Evolutionary conservation across 1,140 invertebrate genomes (phyloP).

Genomic region (Tetranychus cinnabarinus): DNA sequence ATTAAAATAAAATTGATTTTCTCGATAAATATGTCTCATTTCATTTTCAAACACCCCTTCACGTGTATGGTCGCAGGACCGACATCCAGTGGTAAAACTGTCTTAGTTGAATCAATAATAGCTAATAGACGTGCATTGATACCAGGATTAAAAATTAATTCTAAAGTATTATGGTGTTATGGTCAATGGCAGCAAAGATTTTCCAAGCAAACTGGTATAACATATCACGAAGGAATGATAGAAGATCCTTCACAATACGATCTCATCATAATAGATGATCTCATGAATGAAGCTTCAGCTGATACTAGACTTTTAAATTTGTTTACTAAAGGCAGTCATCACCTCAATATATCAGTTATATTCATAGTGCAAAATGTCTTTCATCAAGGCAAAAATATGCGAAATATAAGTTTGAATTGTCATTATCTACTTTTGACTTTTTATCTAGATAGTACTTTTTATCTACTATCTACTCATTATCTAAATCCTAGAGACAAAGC

Average conservation of each 20-base stretch:
- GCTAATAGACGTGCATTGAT: neutral
- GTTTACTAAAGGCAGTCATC: constrained; percentile 21
- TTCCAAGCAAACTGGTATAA: neutral
- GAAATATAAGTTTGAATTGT: constrained; percentile 20
- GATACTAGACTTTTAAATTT: constrained; percentile 19
- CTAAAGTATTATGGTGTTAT: neutral
- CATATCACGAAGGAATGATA: neutral
- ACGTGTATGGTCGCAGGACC: neutral
- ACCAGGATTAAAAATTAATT: neutral
- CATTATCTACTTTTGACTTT: constrained; percentile 21
- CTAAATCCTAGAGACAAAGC: constrained; percentile 22
- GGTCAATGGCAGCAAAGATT: neutral
- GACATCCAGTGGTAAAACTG: constrained; percentile 1
- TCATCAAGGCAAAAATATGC: constrained; percentile 19
- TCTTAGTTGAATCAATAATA: neutral
- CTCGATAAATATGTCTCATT: neutral
- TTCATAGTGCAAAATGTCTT: constrained; percentile 23
- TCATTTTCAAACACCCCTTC: neutral
- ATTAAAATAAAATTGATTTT: too few relatives aligned
- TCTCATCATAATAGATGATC: constrained; percentile 19
- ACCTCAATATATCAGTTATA: constrained; percentile 21
- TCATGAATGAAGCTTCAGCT: constrained; percentile 18
- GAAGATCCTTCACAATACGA: neutral
- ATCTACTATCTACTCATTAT: too few relatives aligned
- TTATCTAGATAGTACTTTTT: too few relatives aligned